These are phyloP conservation scores for Scatophagus argus DNA, from an alignment of 2,113 vertebrate species.

Conservation along the genomic window DNA sequence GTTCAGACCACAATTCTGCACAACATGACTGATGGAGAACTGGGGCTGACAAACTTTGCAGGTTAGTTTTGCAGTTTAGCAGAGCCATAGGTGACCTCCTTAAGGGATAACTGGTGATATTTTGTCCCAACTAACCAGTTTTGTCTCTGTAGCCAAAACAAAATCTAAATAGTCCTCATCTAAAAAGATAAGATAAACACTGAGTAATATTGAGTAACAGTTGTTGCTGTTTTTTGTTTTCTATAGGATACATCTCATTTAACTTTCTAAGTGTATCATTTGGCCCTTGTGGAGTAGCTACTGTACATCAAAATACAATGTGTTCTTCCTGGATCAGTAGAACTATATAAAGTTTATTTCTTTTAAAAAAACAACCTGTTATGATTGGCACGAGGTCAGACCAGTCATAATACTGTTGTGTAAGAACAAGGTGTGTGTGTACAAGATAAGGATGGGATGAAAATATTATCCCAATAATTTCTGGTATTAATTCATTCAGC, in stretches of 20 bases:
- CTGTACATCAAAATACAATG: neutral
- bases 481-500: no score
- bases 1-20: neutral
- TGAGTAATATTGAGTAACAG: neutral
- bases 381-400: neutral
- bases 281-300: neutral
- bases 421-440: neutral
- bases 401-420: neutral
- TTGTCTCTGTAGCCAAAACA: neutral
- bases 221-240: neutral
- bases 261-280: neutral
- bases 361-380: neutral
- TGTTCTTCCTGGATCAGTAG: neutral
- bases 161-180: neutral
- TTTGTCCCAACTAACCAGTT: neutral
- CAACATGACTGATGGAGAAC: neutral
- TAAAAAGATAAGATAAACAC: no score
- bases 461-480: no score
- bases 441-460: no score
- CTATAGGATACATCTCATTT: no score
- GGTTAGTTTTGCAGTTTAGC: neutral
- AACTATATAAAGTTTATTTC: neutral
- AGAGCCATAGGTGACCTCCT: neutral
- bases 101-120: neutral
- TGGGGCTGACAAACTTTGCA: no score